Base-by-base conservation (phyloP, 2,113 vertebrate species). In the Fulica atra region DNA sequence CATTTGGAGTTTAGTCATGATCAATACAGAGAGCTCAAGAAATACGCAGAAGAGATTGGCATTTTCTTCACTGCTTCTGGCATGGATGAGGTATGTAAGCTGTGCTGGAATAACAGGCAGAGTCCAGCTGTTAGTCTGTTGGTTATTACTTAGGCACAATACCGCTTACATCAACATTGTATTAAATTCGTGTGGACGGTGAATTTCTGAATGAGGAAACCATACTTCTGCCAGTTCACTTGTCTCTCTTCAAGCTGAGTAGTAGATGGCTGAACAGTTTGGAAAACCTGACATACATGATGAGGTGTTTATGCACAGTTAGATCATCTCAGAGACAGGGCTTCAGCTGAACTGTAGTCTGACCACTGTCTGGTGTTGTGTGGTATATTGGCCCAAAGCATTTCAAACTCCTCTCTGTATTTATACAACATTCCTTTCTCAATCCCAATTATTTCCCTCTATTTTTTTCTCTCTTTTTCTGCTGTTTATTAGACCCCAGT, bases 61-160 rank as follows among this genome's bases (percentile, higher is more conserved):
- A 99, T 99, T 96, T 99, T 98, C 98, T 99, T 99, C 97, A 99
- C 99, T 1, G 99, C 99, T 28, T 99, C 99, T 1, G 99, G 99
- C 51, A 99, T 99, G 99, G 99, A 99, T 54, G 99, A 99, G 98
- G 99, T 99, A 93, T 93, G 96, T 72, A 60, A 72, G 13, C 12
- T 31, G 13, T n/a, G 26, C 16, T 54, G 31, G 15, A 68, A 25
- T 63, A 59, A 69, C 61, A 59, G 12, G n/a, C 48, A 56, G 18
- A 46, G 11, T 51, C 29, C 20, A 19, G 13, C 11, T 88, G 18
- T 60, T 79, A 7, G 25, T 70, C 17, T 78, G 0, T 28, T 64
- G 9, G 19, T 26, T 71, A 20, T 46, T 64, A 68, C 16, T 44
- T 69, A 28, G 6, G 28, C 3, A 3, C 2, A 1, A 28, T 33